Evolutionary conservation across 2,888 invertebrate species (phyloP), one percentile per base, ranked within the genome.

Genomic region (Temnothorax ravouxi): DNA sequence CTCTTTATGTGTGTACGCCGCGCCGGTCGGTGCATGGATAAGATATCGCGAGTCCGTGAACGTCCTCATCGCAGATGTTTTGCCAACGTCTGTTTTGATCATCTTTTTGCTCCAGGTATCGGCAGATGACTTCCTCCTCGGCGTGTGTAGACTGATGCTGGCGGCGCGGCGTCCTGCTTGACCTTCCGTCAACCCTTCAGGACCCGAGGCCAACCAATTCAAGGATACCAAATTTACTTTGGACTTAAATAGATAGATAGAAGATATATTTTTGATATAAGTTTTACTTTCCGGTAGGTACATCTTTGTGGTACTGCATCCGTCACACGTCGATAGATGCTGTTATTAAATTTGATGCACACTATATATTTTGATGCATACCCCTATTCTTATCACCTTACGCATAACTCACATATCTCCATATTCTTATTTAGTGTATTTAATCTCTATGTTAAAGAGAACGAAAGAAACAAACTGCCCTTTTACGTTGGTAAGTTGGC

Each of bases 21-120:
- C n/a, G n/a, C 50, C 54, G 59, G 56, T 21, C 59, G 56, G 34
- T n/a, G n/a, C n/a, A n/a, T n/a, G 13, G 77, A 54, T 44, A 29
- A 66, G 67, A 21, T 44, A 52, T 80, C 82, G 84, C 62, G 54
- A 84, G 77, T 83, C 71, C 82, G 74, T 82, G 66, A 81, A 83
- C 84, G 44, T 69, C 80, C 72, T 84, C 80, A 74, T 56, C 88
- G 84, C 88, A 89, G 88, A 89, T 89, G 89, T 82, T 83, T 61
- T 13, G 62, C 76, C 50, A 69, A 59, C 38, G 67, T 74, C 62
- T 52, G 38, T 54, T 54, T 56, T 2, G 47, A 18, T 38, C 50
- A 50, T 47, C 62, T 29, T 34, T 41, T 61, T 47, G 29, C 54
- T 69, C 25, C 54, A 56, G 13, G 69, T 15, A 66, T 54, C 66